These are phyloP conservation scores for Cassiopea xamachana DNA, from an alignment of 30 jellyfish, hydroid and myxozoan species.

Conservation along the genomic window DNA sequence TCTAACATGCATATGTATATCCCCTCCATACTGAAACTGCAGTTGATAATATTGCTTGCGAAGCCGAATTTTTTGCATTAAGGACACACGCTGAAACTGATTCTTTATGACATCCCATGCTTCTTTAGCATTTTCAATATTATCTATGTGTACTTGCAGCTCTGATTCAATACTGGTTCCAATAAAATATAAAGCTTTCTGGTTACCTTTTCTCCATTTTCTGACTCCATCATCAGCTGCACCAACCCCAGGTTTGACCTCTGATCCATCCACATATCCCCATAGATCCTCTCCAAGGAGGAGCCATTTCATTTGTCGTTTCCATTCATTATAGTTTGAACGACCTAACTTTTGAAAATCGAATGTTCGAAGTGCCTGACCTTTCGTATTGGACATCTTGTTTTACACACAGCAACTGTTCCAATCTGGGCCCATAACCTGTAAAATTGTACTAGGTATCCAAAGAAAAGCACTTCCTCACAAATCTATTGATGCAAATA, in stretches of 20 bases:
- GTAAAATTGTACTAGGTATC: too few species aligned
- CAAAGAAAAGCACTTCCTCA: too few species aligned
- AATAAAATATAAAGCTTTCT: slow-evolving; percentile 23
- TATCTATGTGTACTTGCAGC: slow-evolving; percentile 37
- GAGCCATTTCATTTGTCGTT: slow-evolving; percentile 44
- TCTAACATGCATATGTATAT: slow-evolving; percentile 6
- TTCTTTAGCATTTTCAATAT: slow-evolving; percentile 14
- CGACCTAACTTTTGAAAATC: background rate
- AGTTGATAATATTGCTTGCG: slow-evolving; percentile 28
- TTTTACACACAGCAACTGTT: too few species aligned
- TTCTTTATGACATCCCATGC: slow-evolving; percentile 43
- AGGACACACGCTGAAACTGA: slow-evolving; percentile 56
- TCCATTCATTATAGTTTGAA: background rate
- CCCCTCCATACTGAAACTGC: slow-evolving; percentile 46
- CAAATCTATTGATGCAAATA: too few species aligned
- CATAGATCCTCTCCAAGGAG: slow-evolving; percentile 59
- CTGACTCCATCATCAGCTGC: background rate
- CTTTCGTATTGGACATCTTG: too few species aligned
- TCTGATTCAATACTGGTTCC: slow-evolving; percentile 34
- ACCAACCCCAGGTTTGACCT: slow-evolving; percentile 35
- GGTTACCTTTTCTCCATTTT: slow-evolving; percentile 48
- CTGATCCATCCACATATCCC: slow-evolving; percentile 67
- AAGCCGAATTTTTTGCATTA: slow-evolving; percentile 16
- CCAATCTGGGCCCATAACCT: too few species aligned
- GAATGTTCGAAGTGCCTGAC: too few species aligned